These are phyloP conservation scores for Halocynthia aurantium DNA, from an alignment of 23 tunicate species.

Conservation along the genomic window DNA sequence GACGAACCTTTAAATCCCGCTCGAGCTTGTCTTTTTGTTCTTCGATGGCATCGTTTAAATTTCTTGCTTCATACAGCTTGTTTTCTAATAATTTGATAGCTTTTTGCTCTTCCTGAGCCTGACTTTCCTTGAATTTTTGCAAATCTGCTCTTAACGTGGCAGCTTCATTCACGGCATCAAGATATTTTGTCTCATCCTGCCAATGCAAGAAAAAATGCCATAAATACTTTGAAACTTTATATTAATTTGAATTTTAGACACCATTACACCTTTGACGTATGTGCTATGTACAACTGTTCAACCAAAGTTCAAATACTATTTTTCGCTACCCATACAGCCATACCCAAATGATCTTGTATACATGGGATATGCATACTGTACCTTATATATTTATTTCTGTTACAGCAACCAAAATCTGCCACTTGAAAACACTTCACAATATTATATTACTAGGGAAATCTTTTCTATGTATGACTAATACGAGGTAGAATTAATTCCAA, in stretches of 20 bases:
- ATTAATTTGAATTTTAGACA: background rate
- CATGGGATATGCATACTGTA: no score
- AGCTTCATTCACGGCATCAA: background rate
- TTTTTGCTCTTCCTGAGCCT: conserved; percentile 1
- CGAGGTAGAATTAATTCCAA: no score
- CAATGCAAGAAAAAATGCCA: background rate
- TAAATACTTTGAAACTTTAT: background rate
- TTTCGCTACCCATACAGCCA: no score
- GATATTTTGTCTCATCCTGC: background rate
- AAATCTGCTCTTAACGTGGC: background rate
- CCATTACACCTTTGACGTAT: background rate
- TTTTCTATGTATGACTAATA: no score
- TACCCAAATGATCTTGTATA: no score
- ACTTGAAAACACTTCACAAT: no score
- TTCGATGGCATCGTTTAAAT: background rate
- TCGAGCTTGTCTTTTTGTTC: background rate
- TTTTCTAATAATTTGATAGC: conserved; percentile 6
- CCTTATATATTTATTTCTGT: no score
- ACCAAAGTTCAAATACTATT: no score
- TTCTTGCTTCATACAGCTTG: background rate
- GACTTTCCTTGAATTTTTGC: background rate
- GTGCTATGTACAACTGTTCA: background rate
- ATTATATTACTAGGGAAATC: no score
- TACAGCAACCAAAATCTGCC: no score
- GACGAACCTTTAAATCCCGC: background rate